Base-by-base conservation (phyloP, 2,113 vertebrate genomes). In the Menura novaehollandiae region DNA sequence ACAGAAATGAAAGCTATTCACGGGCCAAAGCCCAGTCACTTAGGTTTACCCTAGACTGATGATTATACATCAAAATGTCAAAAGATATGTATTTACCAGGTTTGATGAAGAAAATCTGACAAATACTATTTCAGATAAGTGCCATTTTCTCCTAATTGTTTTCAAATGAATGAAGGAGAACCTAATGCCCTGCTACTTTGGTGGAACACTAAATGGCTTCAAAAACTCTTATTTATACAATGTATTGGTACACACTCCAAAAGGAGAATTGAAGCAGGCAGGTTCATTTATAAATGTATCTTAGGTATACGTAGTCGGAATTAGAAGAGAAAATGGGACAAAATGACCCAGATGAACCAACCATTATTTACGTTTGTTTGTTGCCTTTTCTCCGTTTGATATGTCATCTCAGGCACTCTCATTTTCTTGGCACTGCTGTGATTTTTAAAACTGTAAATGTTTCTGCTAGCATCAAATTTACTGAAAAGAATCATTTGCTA, bases 31-130 rank as follows among this genome's bases (percentile, higher is more conserved):
- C 97, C 97, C 94, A 98, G 95, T 97, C 97, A 98, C 97, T 98
- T 97, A 98, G 93, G 97, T 97, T 98, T 98, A 98, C 94, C 93
- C 94, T 85, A 90, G 96, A 96, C 93, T 97, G 98, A 98, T 96
- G 97, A 98, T 98, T 98, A 98, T 97, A 98, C 97, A 98, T 98
- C 97, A 97, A 98, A 97, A 97, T 98, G 98, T 98, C 98, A 98
- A 97, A 96, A 98, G 97, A 98, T 97, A 97, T 98, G 96, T 98
- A 98, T 98, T 98, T 98, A 98, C 97, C 96, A 98, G 98, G 97
- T 98, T 98, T 98, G 98, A 98, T 96, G 97, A 98, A 98, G 97
- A 98, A 98, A 98, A 97, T 96, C 95, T 98, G 98, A 98, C 98
- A 98, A 98, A 98, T 97, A 98, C 81, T 97, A 95, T 98, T 98